phyloP scores from a whole-genome alignment of 2,888 invertebrate species.

The Sarcophaga carnaria region DNA sequence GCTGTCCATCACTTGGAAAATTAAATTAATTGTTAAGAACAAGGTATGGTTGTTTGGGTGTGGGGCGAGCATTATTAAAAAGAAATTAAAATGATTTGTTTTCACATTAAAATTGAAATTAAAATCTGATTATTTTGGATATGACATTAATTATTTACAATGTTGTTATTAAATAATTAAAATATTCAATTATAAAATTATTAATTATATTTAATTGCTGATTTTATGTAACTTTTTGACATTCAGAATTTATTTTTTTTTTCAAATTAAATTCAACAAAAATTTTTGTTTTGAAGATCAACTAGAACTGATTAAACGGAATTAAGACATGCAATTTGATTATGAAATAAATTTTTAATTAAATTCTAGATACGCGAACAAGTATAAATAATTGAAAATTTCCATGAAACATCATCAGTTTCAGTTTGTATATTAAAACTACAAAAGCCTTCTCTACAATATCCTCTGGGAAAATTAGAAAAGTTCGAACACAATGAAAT shows the following conservation, averaged over 20 bases:
- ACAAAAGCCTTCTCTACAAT: constrained; percentile 33
- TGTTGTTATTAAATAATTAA: constrained; percentile 32
- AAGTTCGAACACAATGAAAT: constrained; percentile 52
- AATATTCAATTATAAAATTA: constrained; percentile 27
- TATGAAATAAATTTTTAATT: neutral
- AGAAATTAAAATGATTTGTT: neutral
- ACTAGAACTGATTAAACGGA: constrained; percentile 27
- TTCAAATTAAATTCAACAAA: neutral
- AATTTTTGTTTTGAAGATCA: constrained; percentile 32
- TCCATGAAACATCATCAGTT: constrained; percentile 47
- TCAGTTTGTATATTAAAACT: constrained; percentile 42
- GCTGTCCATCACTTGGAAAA: neutral
- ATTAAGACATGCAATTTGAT: constrained; percentile 47
- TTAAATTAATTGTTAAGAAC: neutral
- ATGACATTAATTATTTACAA: constrained; percentile 34
- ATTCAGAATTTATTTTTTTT: neutral
- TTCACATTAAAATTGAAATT: neutral
- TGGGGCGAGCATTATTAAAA: neutral
- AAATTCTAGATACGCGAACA: neutral
- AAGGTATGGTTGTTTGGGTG: neutral
- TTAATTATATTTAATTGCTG: neutral
- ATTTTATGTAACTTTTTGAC: no score
- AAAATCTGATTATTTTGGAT: neutral
- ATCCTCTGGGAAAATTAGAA: neutral
- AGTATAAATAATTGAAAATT: constrained; percentile 62